Base-by-base conservation (phyloP, 2,797 vertebrate species). In the Myotis findleyi region DNA sequence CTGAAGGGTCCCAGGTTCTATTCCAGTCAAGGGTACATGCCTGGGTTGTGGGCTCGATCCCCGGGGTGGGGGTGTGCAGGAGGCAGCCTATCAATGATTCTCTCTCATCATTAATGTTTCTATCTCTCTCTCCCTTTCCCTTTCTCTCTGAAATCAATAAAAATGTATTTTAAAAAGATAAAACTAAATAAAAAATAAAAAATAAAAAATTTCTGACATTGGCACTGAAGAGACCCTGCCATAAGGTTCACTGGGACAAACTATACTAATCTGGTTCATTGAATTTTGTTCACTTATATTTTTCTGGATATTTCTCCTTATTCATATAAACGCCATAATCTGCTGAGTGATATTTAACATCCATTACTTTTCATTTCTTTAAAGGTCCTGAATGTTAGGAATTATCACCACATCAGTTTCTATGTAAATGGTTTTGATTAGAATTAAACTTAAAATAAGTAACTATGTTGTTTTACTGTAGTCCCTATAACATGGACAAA, bases 371-470 rank as follows among this genome's bases (percentile, higher is more conserved):
- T 87, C 59, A 82, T 20, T 87, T 87, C 21, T 38, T 11, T 64
- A 41, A 93, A 81, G 41, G 83, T 88, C 88, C 41, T 30, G 71
- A 88, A 86, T 53, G 64, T 73, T 94, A 73, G 72, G 17, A 88
- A 62, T 69, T 27, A 11, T n/a, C 5, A 75, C 69, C 47, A 38
- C 6, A 38, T 95, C 13, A 36, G n/a, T 93, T 95, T 93, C 55
- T 80, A 17, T 95, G n/a, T 92, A 92, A 92, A 55, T 38, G 55
- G 20, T 95, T 97, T 87, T 94, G n/a, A 79, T 87, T 94, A 79
- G 75, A 80, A 94, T 87, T 88, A 90, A 84, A 81, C 51, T 87
- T 62, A 84, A 84, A 76, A 84, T 72, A 83, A 87, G 81, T 68
- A 49, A 33, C 27, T 57, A 23, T 75, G 27, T 17, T 80, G 3